Conservation (phyloP, 2,888 invertebrate species). For the Imbricaverruca yamaguchii region DNA sequence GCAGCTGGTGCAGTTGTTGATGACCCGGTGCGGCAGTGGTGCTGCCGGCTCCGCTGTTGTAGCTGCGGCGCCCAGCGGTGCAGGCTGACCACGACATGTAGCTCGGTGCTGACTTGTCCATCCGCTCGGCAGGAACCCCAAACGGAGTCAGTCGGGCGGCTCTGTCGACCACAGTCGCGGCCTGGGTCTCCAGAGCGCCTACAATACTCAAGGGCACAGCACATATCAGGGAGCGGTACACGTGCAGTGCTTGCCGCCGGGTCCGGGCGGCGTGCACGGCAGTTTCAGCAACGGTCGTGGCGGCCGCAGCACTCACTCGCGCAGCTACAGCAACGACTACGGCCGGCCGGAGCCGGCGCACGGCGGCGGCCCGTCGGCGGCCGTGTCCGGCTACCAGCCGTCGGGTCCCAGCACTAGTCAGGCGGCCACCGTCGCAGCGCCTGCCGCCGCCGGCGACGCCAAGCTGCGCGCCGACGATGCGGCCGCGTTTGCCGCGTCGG, state of each 20-base stretch:
- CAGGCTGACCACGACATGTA: no score
- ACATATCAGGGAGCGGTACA: slow-evolving; percentile 34
- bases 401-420: slow-evolving; percentile 23
- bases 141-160: slow-evolving; percentile 24
- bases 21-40: no score
- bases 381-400: slow-evolving; percentile 26
- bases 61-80: no score
- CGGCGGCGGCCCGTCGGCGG: slow-evolving; percentile 16
- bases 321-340: slow-evolving; percentile 25
- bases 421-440: background rate
- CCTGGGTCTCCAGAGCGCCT: slow-evolving; percentile 23
- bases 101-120: background rate
- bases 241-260: slow-evolving; percentile 44
- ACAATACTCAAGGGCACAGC: slow-evolving; percentile 20
- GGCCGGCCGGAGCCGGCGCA: slow-evolving; percentile 9
- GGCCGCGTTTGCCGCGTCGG: slow-evolving; percentile 23
- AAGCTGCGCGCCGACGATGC: background rate
- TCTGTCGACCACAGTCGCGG: slow-evolving; percentile 25
- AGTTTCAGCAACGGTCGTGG: slow-evolving; percentile 45
- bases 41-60: no score
- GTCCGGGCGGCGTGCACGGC: slow-evolving; percentile 39
- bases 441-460: background rate
- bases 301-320: slow-evolving; percentile 32
- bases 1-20: no score
- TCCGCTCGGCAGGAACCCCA: background rate